phyloP scores from a whole-genome alignment of 2,888 invertebrate genomes.

The Asteroscopus sphinx region DNA sequence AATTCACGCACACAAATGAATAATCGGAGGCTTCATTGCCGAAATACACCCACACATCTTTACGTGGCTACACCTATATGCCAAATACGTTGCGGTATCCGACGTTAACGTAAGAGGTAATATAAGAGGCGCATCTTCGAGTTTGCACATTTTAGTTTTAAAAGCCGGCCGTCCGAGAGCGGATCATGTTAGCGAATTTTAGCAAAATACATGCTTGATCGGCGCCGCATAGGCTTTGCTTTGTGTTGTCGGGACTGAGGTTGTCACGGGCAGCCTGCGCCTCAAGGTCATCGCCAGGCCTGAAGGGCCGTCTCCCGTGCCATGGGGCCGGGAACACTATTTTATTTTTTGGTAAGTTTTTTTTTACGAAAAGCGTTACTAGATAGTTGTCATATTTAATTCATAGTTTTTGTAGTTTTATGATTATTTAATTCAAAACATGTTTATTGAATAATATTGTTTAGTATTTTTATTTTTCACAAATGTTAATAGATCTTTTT shows the following conservation, averaged over 20 bases:
- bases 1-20: slow-evolving; percentile 63
- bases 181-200: slow-evolving; percentile 84
- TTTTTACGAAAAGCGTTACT: slow-evolving; percentile 3
- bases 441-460: slow-evolving; percentile 13
- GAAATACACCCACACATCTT: slow-evolving; percentile 79
- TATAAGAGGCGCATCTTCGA: slow-evolving; percentile 89
- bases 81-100: slow-evolving; percentile 88
- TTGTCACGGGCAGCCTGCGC: slow-evolving; percentile 55
- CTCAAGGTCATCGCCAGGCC: slow-evolving; percentile 66
- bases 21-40: slow-evolving; percentile 72
- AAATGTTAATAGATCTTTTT: slow-evolving; percentile 10
- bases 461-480: background rate
- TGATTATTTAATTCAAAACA: slow-evolving; percentile 20
- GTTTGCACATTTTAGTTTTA: slow-evolving; percentile 89
- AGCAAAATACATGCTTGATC: slow-evolving; percentile 73
- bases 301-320: slow-evolving; percentile 78
- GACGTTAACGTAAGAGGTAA: slow-evolving; percentile 88
- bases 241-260: slow-evolving; percentile 71
- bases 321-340: slow-evolving; percentile 83
- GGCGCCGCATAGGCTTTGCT: slow-evolving; percentile 67
- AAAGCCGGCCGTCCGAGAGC: slow-evolving; percentile 84
- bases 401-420: slow-evolving; percentile 8
- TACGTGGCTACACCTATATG: slow-evolving; percentile 73
- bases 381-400: background rate
- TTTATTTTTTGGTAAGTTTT: slow-evolving; percentile 83